Base-by-base conservation (phyloP, 1,140 invertebrate species). In the Pteromalus puparum region DNA sequence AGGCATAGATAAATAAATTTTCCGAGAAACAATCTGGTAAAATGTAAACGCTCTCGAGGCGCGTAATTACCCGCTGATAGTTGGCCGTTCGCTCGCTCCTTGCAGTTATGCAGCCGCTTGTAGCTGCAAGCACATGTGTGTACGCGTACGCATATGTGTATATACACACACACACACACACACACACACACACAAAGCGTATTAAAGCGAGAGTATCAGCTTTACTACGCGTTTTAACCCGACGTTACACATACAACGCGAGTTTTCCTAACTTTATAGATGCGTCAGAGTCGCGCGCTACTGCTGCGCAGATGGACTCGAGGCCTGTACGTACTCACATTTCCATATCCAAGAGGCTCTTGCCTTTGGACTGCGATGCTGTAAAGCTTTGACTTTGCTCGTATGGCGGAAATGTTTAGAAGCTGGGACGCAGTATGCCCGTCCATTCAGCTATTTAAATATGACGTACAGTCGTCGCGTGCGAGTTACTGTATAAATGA, bases 201-300 rank as follows among this genome's bases (percentile, higher is more conserved):
- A 61, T 61, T 61, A n/a, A 61, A 61, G 53, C 42, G n/a, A 12
- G 74, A 15, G 74, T 34, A 34, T 34, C 30, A 5, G 21, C 42
- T 1, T 42, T 24, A 24, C 72, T 18, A 24, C 10, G 72, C 34
- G n/a, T 74, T 42, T 74, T 7, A 42, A 21, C 72, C 18, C 9
- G 10, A 24, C 38, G 72, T 42, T 42, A 53, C 42, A 26, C 53
- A 18, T 42, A 12, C 28, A 78, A 61, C 76, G 76, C 48, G 48
- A 53, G 30, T 78, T 78, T 65, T 61, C 75, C 15, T 21, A 10
- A 77, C 75, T 77, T 78, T 65, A 65, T 65, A n/a, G 74, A 76
- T 9, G 42, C 24, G 3, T 34, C 30, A n/a, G 21, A 61, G 74
- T 76, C 73, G 21, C 42, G 15, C 2, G 34, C 34, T 34, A 5